Conservation (phyloP, 1,140 invertebrate genomes). For the Drosophila parabipectinata region DNA sequence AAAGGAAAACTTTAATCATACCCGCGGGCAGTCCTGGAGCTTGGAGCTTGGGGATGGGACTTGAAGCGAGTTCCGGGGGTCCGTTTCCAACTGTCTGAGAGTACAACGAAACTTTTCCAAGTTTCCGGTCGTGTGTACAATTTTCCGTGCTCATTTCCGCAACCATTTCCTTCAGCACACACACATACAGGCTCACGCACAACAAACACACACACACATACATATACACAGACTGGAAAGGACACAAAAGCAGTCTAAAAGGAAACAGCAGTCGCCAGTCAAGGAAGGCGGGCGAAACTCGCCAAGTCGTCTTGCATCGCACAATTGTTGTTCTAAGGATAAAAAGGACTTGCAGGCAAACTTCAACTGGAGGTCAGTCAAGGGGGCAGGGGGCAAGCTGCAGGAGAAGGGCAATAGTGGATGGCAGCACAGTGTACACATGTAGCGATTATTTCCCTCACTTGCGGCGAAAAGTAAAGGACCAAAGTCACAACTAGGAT, state of each 20-base stretch:
- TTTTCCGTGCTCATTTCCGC: slow-evolving; percentile 81
- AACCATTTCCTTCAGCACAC: slow-evolving; percentile 63
- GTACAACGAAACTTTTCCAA: slow-evolving; percentile 79
- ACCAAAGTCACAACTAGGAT: slow-evolving; percentile 24
- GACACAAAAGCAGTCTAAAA: slow-evolving; percentile 66
- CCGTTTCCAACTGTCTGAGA: slow-evolving; percentile 74
- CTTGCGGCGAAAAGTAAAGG: slow-evolving; percentile 4
- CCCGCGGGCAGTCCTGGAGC: slow-evolving; percentile 55
- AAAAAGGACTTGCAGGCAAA: slow-evolving; percentile 67
- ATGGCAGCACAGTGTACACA: slow-evolving; percentile 50
- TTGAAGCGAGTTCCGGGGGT: slow-evolving; percentile 28
- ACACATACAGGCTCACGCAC: slow-evolving; percentile 11
- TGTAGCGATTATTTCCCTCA: slow-evolving; percentile 56
- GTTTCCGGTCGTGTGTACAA: slow-evolving; percentile 81
- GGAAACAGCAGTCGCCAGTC: slow-evolving; percentile 35
- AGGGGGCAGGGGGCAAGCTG: background rate
- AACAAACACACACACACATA: slow-evolving; percentile 10
- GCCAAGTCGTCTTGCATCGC: slow-evolving; percentile 47
- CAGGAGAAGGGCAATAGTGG: slow-evolving; percentile 18
- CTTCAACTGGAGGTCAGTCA: slow-evolving; percentile 56
- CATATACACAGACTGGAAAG: background rate
- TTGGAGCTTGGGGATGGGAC: no score
- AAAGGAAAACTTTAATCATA: slow-evolving; percentile 83
- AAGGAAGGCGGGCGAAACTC: slow-evolving; percentile 22
- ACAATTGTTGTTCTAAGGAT: slow-evolving; percentile 70